Conservation (phyloP, 2,888 invertebrate genomes). For the Scaptomyza parva region DNA sequence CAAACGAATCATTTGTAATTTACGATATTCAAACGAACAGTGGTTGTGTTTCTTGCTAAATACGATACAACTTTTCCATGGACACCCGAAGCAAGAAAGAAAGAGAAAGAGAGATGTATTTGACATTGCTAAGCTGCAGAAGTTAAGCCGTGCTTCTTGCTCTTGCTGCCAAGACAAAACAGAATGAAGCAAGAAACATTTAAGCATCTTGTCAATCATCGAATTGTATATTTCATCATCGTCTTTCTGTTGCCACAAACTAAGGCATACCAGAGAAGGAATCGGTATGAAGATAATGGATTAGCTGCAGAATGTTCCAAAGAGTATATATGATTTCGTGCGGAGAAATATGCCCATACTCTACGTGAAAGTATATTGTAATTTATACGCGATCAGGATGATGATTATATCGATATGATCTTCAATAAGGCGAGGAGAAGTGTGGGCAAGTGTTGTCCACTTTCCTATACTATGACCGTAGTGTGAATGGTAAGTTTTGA, state of each 20-base stretch:
- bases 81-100: not conserved
- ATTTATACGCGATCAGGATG: conserved; percentile 88
- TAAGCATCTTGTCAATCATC: conserved; percentile 10
- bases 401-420: conserved; percentile 89
- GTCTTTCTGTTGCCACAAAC: conserved; percentile 49
- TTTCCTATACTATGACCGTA: conserved; percentile 91
- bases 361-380: conserved; percentile 89
- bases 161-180: not conserved
- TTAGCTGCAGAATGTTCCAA: conserved; percentile 89
- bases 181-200: conserved; percentile 25
- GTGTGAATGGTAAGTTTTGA: conserved; percentile 90
- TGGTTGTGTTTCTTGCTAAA: not conserved
- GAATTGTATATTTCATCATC: conserved; percentile 43
- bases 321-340: conserved; percentile 83
- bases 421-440: conserved; percentile 86
- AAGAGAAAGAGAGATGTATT: too few species aligned
- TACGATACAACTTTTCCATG: conserved; percentile 1
- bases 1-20: not conserved
- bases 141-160: too few species aligned
- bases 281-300: not conserved
- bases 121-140: not conserved
- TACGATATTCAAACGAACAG: conserved; percentile 4
- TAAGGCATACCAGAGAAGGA: conserved; percentile 5
- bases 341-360: conserved; percentile 79
- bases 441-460: conserved; percentile 92